Evolutionary conservation across 2,797 vertebrate species (phyloP).

Genomic region (Natrix natrix): DNA sequence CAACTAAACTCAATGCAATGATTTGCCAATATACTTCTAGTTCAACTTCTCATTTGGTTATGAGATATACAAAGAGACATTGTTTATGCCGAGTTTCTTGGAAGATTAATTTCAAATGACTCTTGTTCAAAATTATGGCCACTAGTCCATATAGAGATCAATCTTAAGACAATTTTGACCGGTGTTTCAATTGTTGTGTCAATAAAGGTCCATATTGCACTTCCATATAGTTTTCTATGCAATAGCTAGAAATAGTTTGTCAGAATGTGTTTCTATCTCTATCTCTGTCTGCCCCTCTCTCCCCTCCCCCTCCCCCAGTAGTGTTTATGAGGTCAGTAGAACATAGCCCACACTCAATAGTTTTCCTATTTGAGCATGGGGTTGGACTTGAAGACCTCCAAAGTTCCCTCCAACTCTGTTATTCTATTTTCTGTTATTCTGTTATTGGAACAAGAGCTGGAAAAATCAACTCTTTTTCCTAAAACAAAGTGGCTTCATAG

Average conservation of each 20-base stretch:
- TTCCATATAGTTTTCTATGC: neutral
- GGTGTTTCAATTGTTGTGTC: neutral
- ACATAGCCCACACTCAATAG: neutral
- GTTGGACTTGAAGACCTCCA: too few species aligned
- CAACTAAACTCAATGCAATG: neutral
- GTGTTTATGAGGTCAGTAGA: too few species aligned
- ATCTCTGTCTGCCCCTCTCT: too few species aligned
- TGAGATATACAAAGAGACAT: neutral
- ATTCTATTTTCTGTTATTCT: too few species aligned
- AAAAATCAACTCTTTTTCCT: neutral
- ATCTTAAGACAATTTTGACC: neutral
- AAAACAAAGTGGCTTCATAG: neutral
- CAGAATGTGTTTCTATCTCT: fast-evolving
- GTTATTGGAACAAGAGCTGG: neutral
- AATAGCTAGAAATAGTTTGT: neutral
- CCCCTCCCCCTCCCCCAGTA: too few species aligned
- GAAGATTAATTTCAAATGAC: neutral
- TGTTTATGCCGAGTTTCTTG: neutral
- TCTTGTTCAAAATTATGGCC: neutral
- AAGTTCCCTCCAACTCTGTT: too few species aligned
- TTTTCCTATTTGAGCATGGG: too few species aligned
- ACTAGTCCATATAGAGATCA: neutral
- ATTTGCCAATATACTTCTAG: neutral
- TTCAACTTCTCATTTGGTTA: neutral
- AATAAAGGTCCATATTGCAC: neutral